Percentiles rank a stretch among this genome's conserved stretches.
phyloP scores from a whole-genome alignment of 2,797 vertebrate genomes.

The Hoplostethus atlanticus region DNA sequence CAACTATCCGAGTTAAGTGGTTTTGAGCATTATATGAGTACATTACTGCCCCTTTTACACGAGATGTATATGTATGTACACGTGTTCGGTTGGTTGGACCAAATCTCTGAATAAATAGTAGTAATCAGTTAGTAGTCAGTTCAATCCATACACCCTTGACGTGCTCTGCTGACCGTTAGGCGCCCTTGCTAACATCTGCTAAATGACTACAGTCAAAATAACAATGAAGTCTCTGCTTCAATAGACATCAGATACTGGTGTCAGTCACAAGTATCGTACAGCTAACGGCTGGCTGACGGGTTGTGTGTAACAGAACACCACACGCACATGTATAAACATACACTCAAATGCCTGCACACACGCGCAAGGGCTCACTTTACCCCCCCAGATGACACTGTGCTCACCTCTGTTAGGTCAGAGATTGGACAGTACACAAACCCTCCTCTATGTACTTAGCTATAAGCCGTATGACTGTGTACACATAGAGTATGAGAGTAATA shows the following conservation, averaged over 20 bases:
- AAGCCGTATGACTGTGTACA: not conserved
- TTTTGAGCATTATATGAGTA: not conserved
- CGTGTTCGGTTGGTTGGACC: not conserved
- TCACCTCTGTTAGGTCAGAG: slow-evolving; percentile 13
- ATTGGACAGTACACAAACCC: not conserved
- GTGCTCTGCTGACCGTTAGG: slow-evolving; percentile 14
- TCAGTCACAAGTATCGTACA: slow-evolving; percentile 54
- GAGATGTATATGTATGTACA: not conserved
- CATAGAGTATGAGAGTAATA: too few species aligned
- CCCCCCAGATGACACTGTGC: slow-evolving; percentile 11
- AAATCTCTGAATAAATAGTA: slow-evolving; percentile 11
- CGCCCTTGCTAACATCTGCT: slow-evolving; percentile 17
- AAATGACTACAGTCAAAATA: slow-evolving; percentile 8
- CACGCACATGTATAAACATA: slow-evolving; percentile 22
- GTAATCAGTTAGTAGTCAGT: not conserved
- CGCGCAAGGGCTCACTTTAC: slow-evolving; percentile 29
- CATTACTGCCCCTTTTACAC: not conserved
- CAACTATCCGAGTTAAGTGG: not conserved
- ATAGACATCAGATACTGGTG: slow-evolving; percentile 39
- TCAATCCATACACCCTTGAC: not conserved
- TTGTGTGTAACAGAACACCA: slow-evolving; percentile 43
- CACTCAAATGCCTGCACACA: not conserved
- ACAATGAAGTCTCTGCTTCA: slow-evolving; percentile 39
- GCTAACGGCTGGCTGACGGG: slow-evolving; percentile 27
- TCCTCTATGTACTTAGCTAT: not conserved